A percentile compares a stretch with the other conserved stretches of the same genome.
Conservation (phyloP, 2,888 invertebrate species). For the Fragum whitleyi region DNA sequence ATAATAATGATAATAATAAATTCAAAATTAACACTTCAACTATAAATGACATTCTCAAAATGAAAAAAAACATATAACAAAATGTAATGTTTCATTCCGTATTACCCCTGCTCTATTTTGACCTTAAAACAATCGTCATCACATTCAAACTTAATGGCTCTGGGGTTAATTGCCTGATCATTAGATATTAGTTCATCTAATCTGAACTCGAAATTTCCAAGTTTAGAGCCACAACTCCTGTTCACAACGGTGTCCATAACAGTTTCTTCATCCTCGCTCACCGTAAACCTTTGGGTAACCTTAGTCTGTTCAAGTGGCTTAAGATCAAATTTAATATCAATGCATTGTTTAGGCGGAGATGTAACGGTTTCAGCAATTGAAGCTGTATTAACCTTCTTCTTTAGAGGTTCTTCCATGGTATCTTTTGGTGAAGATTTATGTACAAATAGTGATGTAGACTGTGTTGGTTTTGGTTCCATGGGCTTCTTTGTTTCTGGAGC, state of each 20-base stretch:
- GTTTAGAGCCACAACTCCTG: background rate
- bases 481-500: background rate
- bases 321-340: background rate
- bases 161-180: too few species aligned
- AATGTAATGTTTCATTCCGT: too few species aligned
- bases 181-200: too few species aligned
- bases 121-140: too few species aligned
- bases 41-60: background rate
- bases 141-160: too few species aligned
- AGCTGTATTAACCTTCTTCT: background rate
- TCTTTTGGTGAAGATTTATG: background rate
- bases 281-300: background rate
- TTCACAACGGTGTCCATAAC: background rate
- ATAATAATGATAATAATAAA: background rate
- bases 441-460: too few species aligned
- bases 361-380: background rate
- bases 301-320: background rate
- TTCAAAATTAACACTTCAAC: background rate
- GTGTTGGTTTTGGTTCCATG: too few species aligned
- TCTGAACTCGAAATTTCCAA: too few species aligned
- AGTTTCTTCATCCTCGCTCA: background rate
- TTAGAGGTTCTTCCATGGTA: background rate
- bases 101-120: too few species aligned
- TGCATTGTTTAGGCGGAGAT: background rate
- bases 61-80: too few species aligned